Conservation (phyloP, 2,113 vertebrate species). For the Myiopsitta monachus region DNA sequence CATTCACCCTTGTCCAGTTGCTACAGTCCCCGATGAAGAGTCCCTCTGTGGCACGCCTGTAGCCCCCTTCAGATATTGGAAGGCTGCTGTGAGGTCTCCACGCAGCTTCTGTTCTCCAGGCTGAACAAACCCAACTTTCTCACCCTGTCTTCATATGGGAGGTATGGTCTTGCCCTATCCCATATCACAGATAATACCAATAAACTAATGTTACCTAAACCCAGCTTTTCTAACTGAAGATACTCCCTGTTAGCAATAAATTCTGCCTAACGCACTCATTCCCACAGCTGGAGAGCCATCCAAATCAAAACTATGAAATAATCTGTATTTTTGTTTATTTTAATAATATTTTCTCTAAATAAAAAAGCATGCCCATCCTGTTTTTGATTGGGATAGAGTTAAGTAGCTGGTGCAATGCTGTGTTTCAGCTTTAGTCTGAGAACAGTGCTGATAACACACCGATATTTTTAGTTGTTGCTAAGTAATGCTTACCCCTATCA, state of each 20-base stretch:
- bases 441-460: background rate
- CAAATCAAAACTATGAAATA: background rate
- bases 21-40: background rate
- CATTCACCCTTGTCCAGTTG: background rate
- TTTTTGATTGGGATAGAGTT: background rate
- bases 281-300: background rate
- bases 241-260: background rate
- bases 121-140: background rate
- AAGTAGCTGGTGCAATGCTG: no score
- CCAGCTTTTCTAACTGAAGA: background rate
- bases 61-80: background rate
- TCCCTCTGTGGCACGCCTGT: background rate
- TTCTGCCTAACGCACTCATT: background rate
- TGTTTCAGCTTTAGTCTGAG: background rate
- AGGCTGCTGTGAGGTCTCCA: background rate
- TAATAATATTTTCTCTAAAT: background rate
- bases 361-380: background rate
- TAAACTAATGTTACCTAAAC: background rate
- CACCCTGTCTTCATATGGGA: background rate
- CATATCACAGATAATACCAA: background rate
- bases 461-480: background rate
- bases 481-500: background rate
- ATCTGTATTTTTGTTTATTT: rapidly evolving
- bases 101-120: background rate
- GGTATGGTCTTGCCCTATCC: background rate